Evolutionary conservation across 2,888 invertebrate species (phyloP).

Genomic region (Sialis fuliginosa): DNA sequence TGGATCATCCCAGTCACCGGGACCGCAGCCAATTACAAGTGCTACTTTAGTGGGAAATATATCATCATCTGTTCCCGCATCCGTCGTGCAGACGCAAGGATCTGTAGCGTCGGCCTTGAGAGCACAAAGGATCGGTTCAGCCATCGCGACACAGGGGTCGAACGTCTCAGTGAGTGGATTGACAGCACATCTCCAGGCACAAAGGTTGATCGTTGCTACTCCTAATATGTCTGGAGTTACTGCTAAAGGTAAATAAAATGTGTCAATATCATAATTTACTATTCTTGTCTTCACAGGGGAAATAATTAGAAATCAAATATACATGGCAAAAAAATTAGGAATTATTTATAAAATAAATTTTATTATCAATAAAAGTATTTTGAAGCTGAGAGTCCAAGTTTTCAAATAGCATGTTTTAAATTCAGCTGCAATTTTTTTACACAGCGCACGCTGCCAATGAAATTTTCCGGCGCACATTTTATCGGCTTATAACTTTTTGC

Average conservation of each 20-base stretch:
- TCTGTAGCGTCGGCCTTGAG: slow-evolving; percentile 5
- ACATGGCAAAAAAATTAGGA: too few species aligned
- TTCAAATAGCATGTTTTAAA: too few species aligned
- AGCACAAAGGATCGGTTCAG: slow-evolving; percentile 9
- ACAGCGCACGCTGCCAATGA: too few species aligned
- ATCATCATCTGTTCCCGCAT: slow-evolving; percentile 9
- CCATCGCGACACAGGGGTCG: slow-evolving; percentile 9
- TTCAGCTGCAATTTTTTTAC: too few species aligned
- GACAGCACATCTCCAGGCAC: slow-evolving; percentile 36
- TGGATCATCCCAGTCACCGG: slow-evolving; percentile 2
- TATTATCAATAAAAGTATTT: too few species aligned
- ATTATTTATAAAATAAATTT: too few species aligned
- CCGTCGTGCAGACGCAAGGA: slow-evolving; percentile 6
- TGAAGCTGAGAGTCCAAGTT: too few species aligned
- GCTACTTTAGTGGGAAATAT: slow-evolving; percentile 1
- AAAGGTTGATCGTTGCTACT: slow-evolving; percentile 24
- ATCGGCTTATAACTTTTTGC: too few species aligned
- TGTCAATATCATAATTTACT: too few species aligned
- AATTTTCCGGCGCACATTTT: too few species aligned
- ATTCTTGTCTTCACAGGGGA: too few species aligned
- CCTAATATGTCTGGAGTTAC: slow-evolving; percentile 7
- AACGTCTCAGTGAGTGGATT: slow-evolving; percentile 13
- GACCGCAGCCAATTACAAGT: slow-evolving; percentile 7
- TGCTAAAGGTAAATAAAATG: slow-evolving; percentile 1
- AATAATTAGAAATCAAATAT: too few species aligned